Conservation (phyloP, 2,113 vertebrate species). For the Oncorhynchus masou region DNA sequence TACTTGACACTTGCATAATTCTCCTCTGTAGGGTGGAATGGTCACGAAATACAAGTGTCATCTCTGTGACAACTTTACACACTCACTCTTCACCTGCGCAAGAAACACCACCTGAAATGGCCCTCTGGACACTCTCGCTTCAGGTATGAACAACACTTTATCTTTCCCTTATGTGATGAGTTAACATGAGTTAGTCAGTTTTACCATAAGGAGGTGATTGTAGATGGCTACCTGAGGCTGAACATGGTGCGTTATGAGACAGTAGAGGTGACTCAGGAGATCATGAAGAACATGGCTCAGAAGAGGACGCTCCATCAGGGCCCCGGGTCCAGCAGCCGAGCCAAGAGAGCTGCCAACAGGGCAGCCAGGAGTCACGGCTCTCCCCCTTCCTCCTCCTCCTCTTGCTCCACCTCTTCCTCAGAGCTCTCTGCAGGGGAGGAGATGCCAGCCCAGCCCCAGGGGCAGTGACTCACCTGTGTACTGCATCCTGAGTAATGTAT, state of each 20-base stretch:
- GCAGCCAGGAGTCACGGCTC: slow-evolving; percentile 44
- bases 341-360: slow-evolving; percentile 33
- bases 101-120: slow-evolving; percentile 77
- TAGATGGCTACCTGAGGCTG: slow-evolving; percentile 69
- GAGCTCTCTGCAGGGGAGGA: slow-evolving; percentile 56
- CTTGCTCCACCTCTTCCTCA: slow-evolving; percentile 58
- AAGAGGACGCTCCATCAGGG: slow-evolving; percentile 68
- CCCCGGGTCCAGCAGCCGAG: slow-evolving; percentile 40
- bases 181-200: neutral
- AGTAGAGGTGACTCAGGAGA: slow-evolving; percentile 79
- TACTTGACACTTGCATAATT: neutral
- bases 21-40: slow-evolving; percentile 61
- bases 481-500: slow-evolving; percentile 71
- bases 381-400: slow-evolving; percentile 48
- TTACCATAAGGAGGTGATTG: neutral
- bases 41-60: slow-evolving; percentile 77
- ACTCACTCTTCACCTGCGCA: slow-evolving; percentile 72
- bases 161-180: neutral
- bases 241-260: slow-evolving; percentile 78
- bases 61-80: slow-evolving; percentile 76
- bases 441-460: slow-evolving; percentile 42
- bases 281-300: slow-evolving; percentile 81
- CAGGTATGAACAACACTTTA: slow-evolving; percentile 53
- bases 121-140: slow-evolving; percentile 78
- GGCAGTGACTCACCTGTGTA: slow-evolving; percentile 65